Percentiles rank a stretch among this genome's conserved stretches.
phyloP scores from a whole-genome alignment of 2,888 invertebrate species.

The Cryptus armator region DNA sequence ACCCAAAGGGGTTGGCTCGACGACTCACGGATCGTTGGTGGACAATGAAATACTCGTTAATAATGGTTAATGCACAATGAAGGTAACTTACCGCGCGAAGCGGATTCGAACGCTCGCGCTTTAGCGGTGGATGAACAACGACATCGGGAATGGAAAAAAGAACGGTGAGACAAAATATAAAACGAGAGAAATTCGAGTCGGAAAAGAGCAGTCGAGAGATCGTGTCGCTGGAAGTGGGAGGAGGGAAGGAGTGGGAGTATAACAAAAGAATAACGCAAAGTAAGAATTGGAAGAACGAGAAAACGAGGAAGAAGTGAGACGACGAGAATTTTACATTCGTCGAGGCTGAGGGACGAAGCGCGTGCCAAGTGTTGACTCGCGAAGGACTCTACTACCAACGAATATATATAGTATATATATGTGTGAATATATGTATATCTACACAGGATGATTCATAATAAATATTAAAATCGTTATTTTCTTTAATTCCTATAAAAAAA shows the following conservation, averaged over 20 bases:
- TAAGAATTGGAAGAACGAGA: slow-evolving; percentile 45
- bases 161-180: slow-evolving; percentile 5
- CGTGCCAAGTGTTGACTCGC: slow-evolving; percentile 61
- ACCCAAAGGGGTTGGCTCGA: background rate
- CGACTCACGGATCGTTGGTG: slow-evolving; percentile 67
- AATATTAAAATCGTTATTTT: background rate
- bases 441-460: background rate
- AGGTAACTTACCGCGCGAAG: slow-evolving; percentile 69
- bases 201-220: slow-evolving; percentile 15
- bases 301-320: slow-evolving; percentile 51
- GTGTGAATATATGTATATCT: background rate
- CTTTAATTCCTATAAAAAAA: too few species aligned
- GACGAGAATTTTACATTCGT: slow-evolving; percentile 56
- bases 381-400: slow-evolving; percentile 20
- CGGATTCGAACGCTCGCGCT: slow-evolving; percentile 57
- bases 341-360: slow-evolving; percentile 44
- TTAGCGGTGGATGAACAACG: slow-evolving; percentile 56
- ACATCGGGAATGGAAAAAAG: slow-evolving; percentile 45
- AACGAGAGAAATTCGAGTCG: slow-evolving; percentile 11
- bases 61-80: slow-evolving; percentile 76
- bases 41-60: slow-evolving; percentile 77
- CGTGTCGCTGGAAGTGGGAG: slow-evolving; percentile 24
- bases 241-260: slow-evolving; percentile 19
- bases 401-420: background rate
- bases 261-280: slow-evolving; percentile 23